Evolutionary conservation across 2,888 invertebrate species (phyloP).

Genomic region (Apomyelois bistriatella): DNA sequence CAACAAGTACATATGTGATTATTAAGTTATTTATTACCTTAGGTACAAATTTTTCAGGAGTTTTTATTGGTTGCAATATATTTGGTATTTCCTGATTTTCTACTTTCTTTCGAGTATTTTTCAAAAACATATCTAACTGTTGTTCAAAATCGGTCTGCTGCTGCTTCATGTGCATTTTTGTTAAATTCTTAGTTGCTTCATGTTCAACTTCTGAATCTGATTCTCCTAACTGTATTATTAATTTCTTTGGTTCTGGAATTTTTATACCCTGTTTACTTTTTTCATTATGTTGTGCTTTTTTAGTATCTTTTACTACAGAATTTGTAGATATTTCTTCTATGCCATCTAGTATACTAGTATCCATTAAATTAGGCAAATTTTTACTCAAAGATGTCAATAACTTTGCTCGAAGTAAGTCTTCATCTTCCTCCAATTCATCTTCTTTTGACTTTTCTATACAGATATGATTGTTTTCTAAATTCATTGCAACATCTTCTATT

Average conservation of each 20-base stretch:
- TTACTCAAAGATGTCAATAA: constrained; percentile 80
- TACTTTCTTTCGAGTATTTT: constrained; percentile 64
- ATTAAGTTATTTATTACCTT: constrained; percentile 45
- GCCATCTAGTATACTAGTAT: constrained; percentile 38
- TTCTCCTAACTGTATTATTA: constrained; percentile 65
- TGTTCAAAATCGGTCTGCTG: constrained; percentile 68
- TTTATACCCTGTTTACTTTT: constrained; percentile 20
- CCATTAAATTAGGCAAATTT: constrained; percentile 69
- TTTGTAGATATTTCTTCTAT: constrained; percentile 25
- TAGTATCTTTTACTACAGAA: neutral
- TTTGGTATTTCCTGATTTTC: constrained; percentile 55
- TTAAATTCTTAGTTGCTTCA: constrained; percentile 73
- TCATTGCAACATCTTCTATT: constrained; percentile 13
- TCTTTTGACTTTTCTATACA: constrained; percentile 28
- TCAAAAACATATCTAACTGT: constrained; percentile 65
- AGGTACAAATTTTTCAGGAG: constrained; percentile 59
- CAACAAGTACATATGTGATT: constrained; percentile 1
- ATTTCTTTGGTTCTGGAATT: constrained; percentile 54
- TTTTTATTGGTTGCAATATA: constrained; percentile 39
- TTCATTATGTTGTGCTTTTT: neutral
- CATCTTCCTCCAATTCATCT: constrained; percentile 79
- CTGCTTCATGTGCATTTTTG: constrained; percentile 72
- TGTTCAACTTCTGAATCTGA: constrained; percentile 75
- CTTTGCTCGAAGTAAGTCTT: constrained; percentile 80
- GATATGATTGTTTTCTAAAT: constrained; percentile 21